Evolutionary conservation across 2,113 vertebrate genomes (phyloP).

Genomic region (Gambusia holbrooki): DNA sequence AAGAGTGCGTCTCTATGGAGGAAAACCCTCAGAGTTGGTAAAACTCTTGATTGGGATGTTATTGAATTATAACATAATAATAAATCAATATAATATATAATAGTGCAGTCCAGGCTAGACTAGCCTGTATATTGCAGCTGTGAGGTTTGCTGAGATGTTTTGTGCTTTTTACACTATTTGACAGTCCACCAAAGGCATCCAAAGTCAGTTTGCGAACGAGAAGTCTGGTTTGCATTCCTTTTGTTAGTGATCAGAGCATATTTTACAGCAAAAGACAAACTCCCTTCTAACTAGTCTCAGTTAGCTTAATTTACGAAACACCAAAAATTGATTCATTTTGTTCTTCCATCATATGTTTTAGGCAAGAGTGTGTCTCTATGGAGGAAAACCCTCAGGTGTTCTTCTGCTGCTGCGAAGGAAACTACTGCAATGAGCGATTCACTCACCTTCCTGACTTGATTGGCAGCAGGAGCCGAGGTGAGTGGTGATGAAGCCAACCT

Average conservation of each 20-base stretch:
- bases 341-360: conserved; percentile 55
- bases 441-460: conserved; percentile 92
- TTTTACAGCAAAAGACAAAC: neutral
- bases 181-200: neutral
- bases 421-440: conserved; percentile 97
- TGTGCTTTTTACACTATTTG: neutral
- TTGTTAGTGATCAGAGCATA: neutral
- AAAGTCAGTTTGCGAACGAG: neutral
- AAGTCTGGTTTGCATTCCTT: neutral
- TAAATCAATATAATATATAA: no score
- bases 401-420: conserved; percentile 99
- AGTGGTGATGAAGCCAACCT: conserved; percentile 26
- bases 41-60: no score
- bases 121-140: no score
- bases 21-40: conserved; percentile 97
- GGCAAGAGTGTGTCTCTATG: conserved; percentile 96
- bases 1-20: conserved; percentile 96
- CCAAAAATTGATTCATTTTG: neutral
- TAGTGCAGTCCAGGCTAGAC: neutral
- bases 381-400: conserved; percentile 98
- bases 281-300: neutral
- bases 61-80: no score
- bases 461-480: conserved; percentile 75
- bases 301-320: neutral
- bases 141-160: neutral